Percentiles rank a stretch among this genome's conserved stretches.
Conservation (phyloP, 2,797 vertebrate genomes). For the Orestias chungarensis region DNA sequence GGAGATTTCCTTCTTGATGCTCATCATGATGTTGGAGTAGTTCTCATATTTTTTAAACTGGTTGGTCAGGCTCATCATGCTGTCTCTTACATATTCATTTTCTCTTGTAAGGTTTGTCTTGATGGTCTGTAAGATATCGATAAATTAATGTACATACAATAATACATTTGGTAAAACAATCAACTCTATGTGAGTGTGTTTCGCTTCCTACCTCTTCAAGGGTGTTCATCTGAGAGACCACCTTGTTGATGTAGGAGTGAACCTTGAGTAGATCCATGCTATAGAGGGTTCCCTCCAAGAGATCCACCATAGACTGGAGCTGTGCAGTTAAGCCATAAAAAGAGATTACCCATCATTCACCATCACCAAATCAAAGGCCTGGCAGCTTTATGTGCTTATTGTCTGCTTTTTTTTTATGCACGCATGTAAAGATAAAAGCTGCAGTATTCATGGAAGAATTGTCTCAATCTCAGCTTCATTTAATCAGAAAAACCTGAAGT, state of each 20-base stretch:
- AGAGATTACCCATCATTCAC: slow-evolving; percentile 34
- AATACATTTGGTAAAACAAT: background rate
- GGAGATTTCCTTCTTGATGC: slow-evolving; percentile 97
- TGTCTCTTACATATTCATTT: slow-evolving; percentile 91
- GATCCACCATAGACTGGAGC: slow-evolving; percentile 96
- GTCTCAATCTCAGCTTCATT: background rate
- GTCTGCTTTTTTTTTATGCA: background rate
- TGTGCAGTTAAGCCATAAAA: slow-evolving; percentile 65
- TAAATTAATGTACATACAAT: background rate
- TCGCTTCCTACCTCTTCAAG: slow-evolving; percentile 90
- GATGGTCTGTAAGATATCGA: slow-evolving; percentile 83
- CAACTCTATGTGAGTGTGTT: background rate
- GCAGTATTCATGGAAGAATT: background rate
- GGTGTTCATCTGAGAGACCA: slow-evolving; percentile 92
- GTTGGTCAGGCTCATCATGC: slow-evolving; percentile 85
- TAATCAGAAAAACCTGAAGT: background rate
- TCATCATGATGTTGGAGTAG: slow-evolving; percentile 93
- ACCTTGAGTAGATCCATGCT: slow-evolving; percentile 98
- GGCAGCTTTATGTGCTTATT: slow-evolving; percentile 40
- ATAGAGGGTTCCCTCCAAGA: slow-evolving; percentile 93
- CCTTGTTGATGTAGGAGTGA: slow-evolving; percentile 93
- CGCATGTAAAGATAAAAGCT: background rate
- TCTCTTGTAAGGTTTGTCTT: slow-evolving; percentile 94
- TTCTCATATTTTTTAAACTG: slow-evolving; percentile 94
- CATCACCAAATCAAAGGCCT: slow-evolving; percentile 9